Base-by-base conservation (phyloP, 2,113 vertebrate genomes). In the Thryonomys swinderianus region DNA sequence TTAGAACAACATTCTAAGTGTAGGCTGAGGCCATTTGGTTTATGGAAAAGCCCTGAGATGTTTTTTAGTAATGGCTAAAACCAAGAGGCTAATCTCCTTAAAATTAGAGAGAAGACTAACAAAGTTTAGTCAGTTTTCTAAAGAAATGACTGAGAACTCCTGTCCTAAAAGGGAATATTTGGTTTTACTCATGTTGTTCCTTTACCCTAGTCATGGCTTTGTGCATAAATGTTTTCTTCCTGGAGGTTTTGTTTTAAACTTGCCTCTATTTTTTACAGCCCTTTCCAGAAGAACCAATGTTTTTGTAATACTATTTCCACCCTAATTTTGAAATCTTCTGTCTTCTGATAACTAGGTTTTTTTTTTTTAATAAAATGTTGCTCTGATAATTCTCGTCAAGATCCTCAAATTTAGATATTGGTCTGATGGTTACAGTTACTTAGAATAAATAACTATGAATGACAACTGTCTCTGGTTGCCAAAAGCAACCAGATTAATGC, bases 251-350 rank as follows among this genome's bases (percentile, higher is more conserved):
- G 10, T 80, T 61, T 64, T 89, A 34, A n/a, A 57, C 21, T 83
- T 71, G 79, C 23, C 53, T 94, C 32, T 18, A 27, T 18, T 23
- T n/a, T 78, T 78, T 79, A 73, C 9, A 71, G 21, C 13, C 4
- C 17, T 30, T 85, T 93, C 16, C 4, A 81, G 34, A 32, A 3
- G 17, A 71, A 51, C 25, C 0, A 12, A n/a, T 73, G 25, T 74
- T 18, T 20, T 5, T 71, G 8, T 86, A 51, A 64, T 17, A n/a
- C 21, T 87, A 20, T 67, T 79, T 66, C 16, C 81, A 21, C 30
- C 32, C 20, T 90, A 62, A 48, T 91, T 79, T 82, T 96, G 34
- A 27, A 76, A 62, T 88, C 67, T 91, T 85, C 23, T 2, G 45
- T 94, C 55, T 90, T 83, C 78, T 3, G 8, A 62, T 80, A 85